phyloP scores from a whole-genome alignment of 23 tunicate species.

The Ascidia mentula region DNA sequence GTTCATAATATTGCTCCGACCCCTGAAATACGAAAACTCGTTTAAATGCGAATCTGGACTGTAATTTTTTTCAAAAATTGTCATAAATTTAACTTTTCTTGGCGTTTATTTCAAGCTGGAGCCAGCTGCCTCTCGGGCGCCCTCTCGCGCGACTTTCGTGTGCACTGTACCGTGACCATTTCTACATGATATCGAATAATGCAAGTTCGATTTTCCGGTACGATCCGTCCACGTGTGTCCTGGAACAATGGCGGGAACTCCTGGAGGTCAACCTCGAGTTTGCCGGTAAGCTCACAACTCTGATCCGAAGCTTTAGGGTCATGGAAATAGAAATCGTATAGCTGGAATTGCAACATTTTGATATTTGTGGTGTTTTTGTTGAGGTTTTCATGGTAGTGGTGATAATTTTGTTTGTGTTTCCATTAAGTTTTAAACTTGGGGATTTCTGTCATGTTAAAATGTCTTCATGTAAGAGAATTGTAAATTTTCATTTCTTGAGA shows the following conservation, averaged over 20 bases:
- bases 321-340: no score
- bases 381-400: no score
- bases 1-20: no score
- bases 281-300: constrained; percentile 52
- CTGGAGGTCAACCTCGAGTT: constrained; percentile 76
- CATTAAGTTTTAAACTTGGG: no score
- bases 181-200: constrained; percentile 96
- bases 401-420: no score
- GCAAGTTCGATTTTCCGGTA: constrained; percentile 71
- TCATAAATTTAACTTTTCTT: neutral
- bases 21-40: neutral
- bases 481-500: no score
- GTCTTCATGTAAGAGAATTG: no score
- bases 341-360: no score
- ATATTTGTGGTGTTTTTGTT: no score
- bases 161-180: constrained; percentile 67
- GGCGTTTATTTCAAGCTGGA: constrained; percentile 55
- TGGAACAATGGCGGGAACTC: constrained; percentile 82
- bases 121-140: constrained; percentile 77
- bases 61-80: no score
- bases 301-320: neutral
- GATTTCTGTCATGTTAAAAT: no score
- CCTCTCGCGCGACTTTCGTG: constrained; percentile 87
- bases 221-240: constrained; percentile 61
- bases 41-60: neutral